phyloP scores from a whole-genome alignment of 2,888 invertebrate species.

The Mythimna albipuncta region DNA sequence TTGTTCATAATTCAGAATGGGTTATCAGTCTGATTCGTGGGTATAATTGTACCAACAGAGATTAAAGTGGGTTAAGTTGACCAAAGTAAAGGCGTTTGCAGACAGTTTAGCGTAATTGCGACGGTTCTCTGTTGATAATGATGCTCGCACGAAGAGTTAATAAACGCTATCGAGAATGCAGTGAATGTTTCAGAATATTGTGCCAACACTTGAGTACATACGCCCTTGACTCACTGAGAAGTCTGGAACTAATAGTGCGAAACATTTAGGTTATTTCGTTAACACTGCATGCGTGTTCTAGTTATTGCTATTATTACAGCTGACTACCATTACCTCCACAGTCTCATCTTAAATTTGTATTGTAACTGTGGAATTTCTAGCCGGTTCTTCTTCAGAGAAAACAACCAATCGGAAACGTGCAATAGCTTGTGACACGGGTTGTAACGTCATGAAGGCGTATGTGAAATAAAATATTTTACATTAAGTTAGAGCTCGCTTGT shows the following conservation, averaged over 20 bases:
- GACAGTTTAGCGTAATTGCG: neutral
- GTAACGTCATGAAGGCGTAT: too few relatives aligned
- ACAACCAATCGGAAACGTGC: too few relatives aligned
- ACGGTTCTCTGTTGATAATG: neutral
- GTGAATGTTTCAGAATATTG: constrained; percentile 13
- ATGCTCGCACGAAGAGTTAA: constrained; percentile 18
- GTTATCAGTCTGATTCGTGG: constrained; percentile 10
- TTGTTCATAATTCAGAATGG: constrained; percentile 20
- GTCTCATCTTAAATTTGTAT: neutral
- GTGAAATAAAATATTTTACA: too few relatives aligned
- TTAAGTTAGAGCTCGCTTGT: neutral
- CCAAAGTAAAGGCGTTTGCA: neutral
- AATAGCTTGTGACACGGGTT: too few relatives aligned
- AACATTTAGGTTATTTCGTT: constrained; percentile 14
- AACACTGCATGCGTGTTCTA: neutral
- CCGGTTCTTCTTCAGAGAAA: neutral
- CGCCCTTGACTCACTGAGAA: constrained; percentile 22
- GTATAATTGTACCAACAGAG: neutral
- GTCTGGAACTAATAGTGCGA: constrained; percentile 16
- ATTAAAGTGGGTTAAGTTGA: neutral
- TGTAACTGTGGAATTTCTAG: too few relatives aligned
- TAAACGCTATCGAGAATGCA: constrained; percentile 12
- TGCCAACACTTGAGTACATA: constrained; percentile 13
- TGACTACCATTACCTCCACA: neutral
- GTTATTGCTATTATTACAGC: neutral